Percentiles rank a stretch among this genome's conserved stretches.
Evolutionary conservation across 2,113 vertebrate genomes (phyloP).

Genomic region (Sapayoa aenigma): DNA sequence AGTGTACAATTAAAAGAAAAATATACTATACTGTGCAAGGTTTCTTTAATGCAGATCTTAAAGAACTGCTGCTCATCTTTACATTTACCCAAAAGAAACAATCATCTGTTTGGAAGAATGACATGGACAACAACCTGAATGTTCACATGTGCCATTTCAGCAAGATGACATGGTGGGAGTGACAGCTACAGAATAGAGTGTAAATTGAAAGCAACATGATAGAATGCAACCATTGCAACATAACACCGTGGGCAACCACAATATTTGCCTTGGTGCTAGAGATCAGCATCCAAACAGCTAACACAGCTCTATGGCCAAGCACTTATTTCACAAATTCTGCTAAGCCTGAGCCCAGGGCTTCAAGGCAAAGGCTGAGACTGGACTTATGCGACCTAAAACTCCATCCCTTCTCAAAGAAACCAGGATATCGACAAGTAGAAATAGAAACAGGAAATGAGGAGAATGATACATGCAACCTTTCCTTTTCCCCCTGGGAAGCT

Average conservation of each 20-base stretch:
- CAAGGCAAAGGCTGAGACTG: background rate
- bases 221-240: background rate
- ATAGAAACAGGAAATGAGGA: background rate
- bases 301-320: background rate
- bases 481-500: background rate
- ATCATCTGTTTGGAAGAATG: background rate
- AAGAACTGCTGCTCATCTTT: background rate
- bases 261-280: background rate
- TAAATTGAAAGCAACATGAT: background rate
- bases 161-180: background rate
- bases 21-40: too few species aligned
- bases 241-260: fast-evolving
- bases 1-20: background rate
- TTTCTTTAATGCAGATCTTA: background rate
- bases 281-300: background rate
- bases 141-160: background rate
- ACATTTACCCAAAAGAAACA: background rate
- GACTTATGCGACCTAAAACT: background rate
- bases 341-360: background rate
- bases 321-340: background rate
- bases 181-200: background rate
- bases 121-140: background rate
- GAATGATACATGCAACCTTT: background rate
- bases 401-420: background rate
- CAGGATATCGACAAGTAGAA: background rate